Conservation (phyloP, 2,888 invertebrate genomes). For the Agrotis exclamationis region DNA sequence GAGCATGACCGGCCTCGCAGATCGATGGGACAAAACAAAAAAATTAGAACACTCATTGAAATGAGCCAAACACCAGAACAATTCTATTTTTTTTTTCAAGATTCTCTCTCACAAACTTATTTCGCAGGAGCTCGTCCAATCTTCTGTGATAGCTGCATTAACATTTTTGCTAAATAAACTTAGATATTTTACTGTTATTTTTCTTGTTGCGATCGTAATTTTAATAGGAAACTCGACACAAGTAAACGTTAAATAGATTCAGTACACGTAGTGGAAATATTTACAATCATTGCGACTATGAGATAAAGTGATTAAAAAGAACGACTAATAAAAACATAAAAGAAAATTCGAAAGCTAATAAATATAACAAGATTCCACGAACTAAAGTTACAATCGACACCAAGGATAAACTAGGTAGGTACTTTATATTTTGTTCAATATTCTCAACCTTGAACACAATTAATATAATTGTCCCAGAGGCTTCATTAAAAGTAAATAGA, state of each 20-base stretch:
- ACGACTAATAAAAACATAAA: not conserved
- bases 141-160: slow-evolving; percentile 58
- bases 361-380: slow-evolving; percentile 1
- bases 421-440: not conserved
- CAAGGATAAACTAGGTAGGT: not conserved
- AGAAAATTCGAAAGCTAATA: not conserved
- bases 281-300: not conserved
- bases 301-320: slow-evolving; percentile 4
- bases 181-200: slow-evolving; percentile 39
- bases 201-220: slow-evolving; percentile 22
- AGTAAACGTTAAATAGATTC: not conserved
- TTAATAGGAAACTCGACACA: slow-evolving; percentile 14
- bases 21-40: slow-evolving; percentile 67
- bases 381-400: slow-evolving; percentile 5
- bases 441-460: slow-evolving; percentile 5
- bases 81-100: slow-evolving; percentile 54
- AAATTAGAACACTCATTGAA: slow-evolving; percentile 67
- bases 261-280: not conserved
- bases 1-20: slow-evolving; percentile 67
- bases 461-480: slow-evolving; percentile 1
- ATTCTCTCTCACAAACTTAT: slow-evolving; percentile 48
- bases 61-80: slow-evolving; percentile 57
- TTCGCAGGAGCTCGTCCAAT: slow-evolving; percentile 55
- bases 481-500: slow-evolving; percentile 14
- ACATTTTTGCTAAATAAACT: slow-evolving; percentile 62